Percentiles rank a stretch among this genome's conserved stretches.
phyloP scores from a whole-genome alignment of 2,888 invertebrate species.

The Nudaria mundana region DNA sequence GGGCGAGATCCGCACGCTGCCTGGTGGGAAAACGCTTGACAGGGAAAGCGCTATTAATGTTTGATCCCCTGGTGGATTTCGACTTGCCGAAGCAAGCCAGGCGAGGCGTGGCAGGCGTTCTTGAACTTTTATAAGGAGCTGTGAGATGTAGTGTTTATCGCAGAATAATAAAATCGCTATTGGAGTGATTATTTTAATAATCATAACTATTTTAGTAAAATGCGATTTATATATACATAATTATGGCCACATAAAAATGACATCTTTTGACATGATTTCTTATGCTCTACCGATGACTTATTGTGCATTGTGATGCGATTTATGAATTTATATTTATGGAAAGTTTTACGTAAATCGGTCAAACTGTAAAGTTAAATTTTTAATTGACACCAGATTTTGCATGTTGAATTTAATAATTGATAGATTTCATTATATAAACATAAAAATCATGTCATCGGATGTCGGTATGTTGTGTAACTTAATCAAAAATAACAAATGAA shows the following conservation, averaged over 20 bases:
- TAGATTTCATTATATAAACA: neutral
- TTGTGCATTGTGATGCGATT: neutral
- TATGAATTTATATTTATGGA: neutral
- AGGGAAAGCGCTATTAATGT: no score
- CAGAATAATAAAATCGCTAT: conserved; percentile 4
- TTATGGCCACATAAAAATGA: conserved; percentile 54
- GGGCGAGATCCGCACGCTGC: no score
- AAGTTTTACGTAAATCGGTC: neutral
- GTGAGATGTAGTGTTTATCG: no score
- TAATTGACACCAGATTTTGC: neutral
- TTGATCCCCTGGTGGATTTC: no score
- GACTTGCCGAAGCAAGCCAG: no score
- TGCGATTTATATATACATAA: conserved; percentile 52
- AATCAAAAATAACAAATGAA: conserved; percentile 30
- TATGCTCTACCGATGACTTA: no score
- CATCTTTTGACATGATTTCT: neutral
- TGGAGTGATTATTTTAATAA: conserved; percentile 20
- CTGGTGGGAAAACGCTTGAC: no score
- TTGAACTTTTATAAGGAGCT: no score
- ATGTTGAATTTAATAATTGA: neutral
- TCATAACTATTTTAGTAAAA: conserved; percentile 35
- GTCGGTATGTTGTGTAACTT: neutral
- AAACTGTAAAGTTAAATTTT: no score
- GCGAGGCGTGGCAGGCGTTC: no score
- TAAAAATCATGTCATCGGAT: conserved; percentile 1